These are phyloP conservation scores for Stomatorhinus ivindoensis DNA, from an alignment of 2,113 vertebrate species.

Conservation along the genomic window DNA sequence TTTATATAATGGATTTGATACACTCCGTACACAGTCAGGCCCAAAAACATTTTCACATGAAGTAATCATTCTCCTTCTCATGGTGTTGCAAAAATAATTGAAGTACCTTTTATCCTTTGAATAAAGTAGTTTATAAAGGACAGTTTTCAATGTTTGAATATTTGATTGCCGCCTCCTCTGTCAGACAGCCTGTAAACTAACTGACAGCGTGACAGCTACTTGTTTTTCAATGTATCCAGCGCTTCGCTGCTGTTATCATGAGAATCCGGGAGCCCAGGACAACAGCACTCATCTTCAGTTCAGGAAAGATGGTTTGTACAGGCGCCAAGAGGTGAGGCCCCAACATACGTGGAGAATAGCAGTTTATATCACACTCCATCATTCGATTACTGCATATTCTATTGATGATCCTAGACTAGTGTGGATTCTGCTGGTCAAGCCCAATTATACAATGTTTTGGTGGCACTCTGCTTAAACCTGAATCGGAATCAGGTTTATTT, in stretches of 20 bases:
- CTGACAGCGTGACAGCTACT: not conserved
- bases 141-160: too few species aligned
- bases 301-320: constrained; percentile 96
- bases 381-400: not conserved
- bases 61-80: not conserved
- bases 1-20: not conserved
- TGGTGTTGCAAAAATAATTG: not conserved
- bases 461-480: not conserved
- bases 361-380: not conserved
- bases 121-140: not conserved
- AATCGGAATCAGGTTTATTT: too few species aligned
- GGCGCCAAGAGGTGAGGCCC: constrained; percentile 84
- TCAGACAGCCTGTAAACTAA: not conserved
- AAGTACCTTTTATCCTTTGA: not conserved
- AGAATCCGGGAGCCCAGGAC: constrained; percentile 89
- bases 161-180: not conserved
- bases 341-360: not conserved
- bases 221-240: constrained; percentile 51
- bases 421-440: not conserved
- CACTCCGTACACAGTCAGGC: not conserved
- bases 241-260: constrained; percentile 96
- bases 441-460: not conserved
- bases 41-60: not conserved
- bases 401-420: not conserved
- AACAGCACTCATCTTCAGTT: constrained; percentile 93